Evolutionary conservation across 2,888 invertebrate genomes (phyloP).

Genomic region (Brachylomia viminalis): DNA sequence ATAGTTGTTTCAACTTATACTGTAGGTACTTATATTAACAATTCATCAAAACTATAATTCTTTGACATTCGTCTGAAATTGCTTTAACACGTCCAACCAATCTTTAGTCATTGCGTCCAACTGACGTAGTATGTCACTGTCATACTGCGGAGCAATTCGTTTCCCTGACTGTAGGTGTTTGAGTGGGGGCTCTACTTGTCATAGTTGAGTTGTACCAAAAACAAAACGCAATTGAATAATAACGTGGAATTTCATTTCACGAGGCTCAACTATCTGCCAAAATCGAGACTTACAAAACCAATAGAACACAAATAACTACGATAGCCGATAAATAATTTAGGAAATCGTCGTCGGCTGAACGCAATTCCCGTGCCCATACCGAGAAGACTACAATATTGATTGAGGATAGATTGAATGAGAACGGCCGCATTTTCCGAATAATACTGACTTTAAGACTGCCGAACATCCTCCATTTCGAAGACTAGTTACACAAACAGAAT

Average conservation of each 20-base stretch:
- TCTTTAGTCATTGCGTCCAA: too few species aligned
- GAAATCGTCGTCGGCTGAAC: not conserved
- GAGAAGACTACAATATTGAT: slow-evolving; percentile 1
- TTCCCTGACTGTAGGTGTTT: not conserved
- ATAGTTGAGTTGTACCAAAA: not conserved
- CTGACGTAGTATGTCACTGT: not conserved
- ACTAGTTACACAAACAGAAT: not conserved
- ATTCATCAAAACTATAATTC: not conserved
- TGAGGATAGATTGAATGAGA: slow-evolving; percentile 7
- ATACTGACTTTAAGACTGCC: slow-evolving; percentile 20
- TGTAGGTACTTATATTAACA: not conserved
- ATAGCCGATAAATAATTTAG: slow-evolving; percentile 3
- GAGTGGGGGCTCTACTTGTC: not conserved
- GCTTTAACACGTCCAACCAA: not conserved
- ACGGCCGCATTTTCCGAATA: slow-evolving; percentile 18
- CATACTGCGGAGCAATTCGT: not conserved
- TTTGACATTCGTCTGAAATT: not conserved
- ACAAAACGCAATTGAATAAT: not conserved
- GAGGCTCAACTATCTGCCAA: not conserved
- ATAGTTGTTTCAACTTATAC: not conserved
- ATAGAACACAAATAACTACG: not conserved
- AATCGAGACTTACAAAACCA: not conserved
- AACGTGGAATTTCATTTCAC: not conserved
- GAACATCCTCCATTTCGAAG: slow-evolving; percentile 11
- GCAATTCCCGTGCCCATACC: not conserved